Percentiles rank a stretch among this genome's conserved stretches.
phyloP scores from a whole-genome alignment of 2,113 vertebrate genomes.

The Anoplopoma fimbria region DNA sequence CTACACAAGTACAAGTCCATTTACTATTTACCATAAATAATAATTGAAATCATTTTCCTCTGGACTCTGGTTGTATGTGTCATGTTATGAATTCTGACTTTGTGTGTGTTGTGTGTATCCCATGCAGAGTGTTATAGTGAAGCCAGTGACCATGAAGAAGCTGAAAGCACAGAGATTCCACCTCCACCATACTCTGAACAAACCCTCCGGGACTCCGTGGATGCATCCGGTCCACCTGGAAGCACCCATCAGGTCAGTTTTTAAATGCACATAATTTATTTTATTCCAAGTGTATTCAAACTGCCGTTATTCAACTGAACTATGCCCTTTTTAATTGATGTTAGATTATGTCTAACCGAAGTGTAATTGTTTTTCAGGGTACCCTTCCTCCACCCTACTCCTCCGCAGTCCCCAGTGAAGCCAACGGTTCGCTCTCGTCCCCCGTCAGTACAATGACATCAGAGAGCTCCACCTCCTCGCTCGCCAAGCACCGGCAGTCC shows the following conservation, averaged over 20 bases:
- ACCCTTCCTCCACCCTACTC: conserved; percentile 86
- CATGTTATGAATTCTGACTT: neutral
- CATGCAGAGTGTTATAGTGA: conserved; percentile 93
- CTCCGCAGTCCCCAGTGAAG: conserved; percentile 82
- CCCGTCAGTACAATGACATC: conserved; percentile 86
- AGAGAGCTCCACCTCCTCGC: conserved; percentile 83
- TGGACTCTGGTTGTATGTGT: neutral
- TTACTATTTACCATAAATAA: no score
- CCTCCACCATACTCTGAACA: conserved; percentile 85
- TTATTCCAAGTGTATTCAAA: neutral
- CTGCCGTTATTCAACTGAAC: neutral
- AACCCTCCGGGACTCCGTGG: conserved; percentile 67
- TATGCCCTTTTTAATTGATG: neutral
- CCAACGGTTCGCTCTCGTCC: conserved; percentile 85
- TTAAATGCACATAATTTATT: neutral
- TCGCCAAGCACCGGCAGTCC: conserved; percentile 87
- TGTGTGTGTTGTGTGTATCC: neutral
- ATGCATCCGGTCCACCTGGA: conserved; percentile 60
- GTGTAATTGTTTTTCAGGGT: conserved; percentile 62
- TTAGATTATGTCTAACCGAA: neutral
- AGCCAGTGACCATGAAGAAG: conserved; percentile 94
- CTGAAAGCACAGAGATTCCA: conserved; percentile 87
- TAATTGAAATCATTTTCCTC: neutral
- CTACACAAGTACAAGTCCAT: no score
- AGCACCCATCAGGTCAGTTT: conserved; percentile 73